These are phyloP conservation scores for Miichthys miiuy DNA, from an alignment of 2,797 vertebrate species.

Conservation along the genomic window DNA sequence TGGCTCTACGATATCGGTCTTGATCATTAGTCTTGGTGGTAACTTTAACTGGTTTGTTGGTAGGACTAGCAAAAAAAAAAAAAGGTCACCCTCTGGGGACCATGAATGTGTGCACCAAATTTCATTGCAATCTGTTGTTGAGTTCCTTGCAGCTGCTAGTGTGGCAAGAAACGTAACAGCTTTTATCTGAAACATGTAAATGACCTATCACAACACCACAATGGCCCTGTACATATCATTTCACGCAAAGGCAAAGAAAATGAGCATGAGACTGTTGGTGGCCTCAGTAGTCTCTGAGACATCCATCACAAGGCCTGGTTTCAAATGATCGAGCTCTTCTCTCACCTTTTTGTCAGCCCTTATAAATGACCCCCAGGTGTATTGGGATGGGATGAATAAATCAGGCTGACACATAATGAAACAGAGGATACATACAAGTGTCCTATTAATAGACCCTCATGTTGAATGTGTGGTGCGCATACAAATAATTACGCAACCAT, in stretches of 20 bases:
- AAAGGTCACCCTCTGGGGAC: slow-evolving; percentile 2
- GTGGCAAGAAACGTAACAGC: not conserved
- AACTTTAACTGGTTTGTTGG: not conserved
- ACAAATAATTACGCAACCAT: slow-evolving; percentile 73
- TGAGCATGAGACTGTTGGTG: slow-evolving; percentile 11
- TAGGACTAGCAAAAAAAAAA: not conserved
- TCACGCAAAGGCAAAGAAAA: slow-evolving; percentile 32
- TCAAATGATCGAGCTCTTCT: slow-evolving; percentile 62
- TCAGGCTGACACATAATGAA: slow-evolving; percentile 70
- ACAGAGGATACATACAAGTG: slow-evolving; percentile 55
- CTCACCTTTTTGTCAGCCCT: slow-evolving; percentile 57
- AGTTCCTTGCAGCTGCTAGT: not conserved
- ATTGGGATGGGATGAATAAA: slow-evolving; percentile 72
- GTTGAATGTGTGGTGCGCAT: slow-evolving; percentile 37
- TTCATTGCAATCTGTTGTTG: not conserved
- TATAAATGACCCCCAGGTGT: slow-evolving; percentile 75
- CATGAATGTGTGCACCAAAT: not conserved
- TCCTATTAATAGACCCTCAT: slow-evolving; percentile 61
- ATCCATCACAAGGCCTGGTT: slow-evolving; percentile 63
- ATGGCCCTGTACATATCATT: slow-evolving; percentile 6
- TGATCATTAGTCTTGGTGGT: not conserved
- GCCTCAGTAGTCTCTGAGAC: slow-evolving; percentile 59
- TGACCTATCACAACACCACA: slow-evolving; percentile 17
- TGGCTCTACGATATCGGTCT: not conserved
- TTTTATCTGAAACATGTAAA: slow-evolving; percentile 29